phyloP scores from a whole-genome alignment of 2,113 vertebrate species.

The Paramormyrops kingsleyae region DNA sequence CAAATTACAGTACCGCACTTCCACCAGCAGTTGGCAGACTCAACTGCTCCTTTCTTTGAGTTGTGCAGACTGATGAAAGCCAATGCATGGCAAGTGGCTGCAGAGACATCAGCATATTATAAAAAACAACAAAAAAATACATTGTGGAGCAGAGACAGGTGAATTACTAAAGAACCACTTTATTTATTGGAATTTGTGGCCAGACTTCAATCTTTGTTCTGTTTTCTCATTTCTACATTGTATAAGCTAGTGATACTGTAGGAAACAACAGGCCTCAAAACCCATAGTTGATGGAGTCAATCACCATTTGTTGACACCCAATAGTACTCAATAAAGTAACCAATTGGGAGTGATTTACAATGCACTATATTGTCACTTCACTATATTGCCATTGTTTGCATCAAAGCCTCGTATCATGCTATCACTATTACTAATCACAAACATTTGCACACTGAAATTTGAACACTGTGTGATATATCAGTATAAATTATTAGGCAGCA shows the following conservation, averaged over 20 bases:
- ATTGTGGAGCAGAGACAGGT: neutral
- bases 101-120: neutral
- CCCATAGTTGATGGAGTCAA: neutral
- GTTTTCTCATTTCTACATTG: neutral
- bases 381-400: neutral
- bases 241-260: neutral
- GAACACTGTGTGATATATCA: neutral
- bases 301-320: neutral
- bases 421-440: neutral
- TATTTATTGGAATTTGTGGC: neutral
- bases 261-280: neutral
- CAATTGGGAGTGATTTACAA: neutral
- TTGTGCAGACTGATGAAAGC: neutral
- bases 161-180: neutral
- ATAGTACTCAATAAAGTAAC: neutral
- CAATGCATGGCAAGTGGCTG: neutral
- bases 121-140: neutral
- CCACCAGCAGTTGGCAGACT: constrained; percentile 38
- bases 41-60: neutral
- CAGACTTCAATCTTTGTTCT: neutral
- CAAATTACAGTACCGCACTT: neutral
- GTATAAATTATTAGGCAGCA: neutral
- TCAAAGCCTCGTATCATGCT: neutral
- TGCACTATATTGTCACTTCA: neutral
- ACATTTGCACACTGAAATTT: neutral